Percentiles rank a stretch among this genome's conserved stretches.
Conservation (phyloP, 1,140 invertebrate species). For the Temnothorax curvispinosus region DNA sequence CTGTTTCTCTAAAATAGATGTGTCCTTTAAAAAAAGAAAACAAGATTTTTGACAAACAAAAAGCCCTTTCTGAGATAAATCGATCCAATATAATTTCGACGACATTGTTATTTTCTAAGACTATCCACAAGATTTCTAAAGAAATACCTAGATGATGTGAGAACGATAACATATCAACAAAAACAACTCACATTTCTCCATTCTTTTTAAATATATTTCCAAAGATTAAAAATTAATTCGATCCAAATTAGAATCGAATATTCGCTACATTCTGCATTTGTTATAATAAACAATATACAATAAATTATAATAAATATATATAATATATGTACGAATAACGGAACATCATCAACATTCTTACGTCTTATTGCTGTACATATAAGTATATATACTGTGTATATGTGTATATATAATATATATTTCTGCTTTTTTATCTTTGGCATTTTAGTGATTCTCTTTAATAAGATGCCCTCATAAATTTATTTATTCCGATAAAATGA, state of each 20-base stretch:
- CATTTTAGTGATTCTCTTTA: conserved; percentile 43
- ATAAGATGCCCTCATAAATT: conserved; percentile 6
- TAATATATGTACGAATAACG: conserved; percentile 16
- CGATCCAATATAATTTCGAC: neutral
- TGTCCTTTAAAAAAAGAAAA: neutral
- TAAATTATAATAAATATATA: conserved; percentile 28
- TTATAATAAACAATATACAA: conserved; percentile 12
- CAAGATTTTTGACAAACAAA: neutral
- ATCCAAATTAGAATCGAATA: neutral
- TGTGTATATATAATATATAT: conserved; percentile 32
- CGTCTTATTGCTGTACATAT: conserved; percentile 36
- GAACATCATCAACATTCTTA: conserved; percentile 13
- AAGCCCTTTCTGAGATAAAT: neutral
- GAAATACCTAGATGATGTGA: neutral
- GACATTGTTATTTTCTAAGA: neutral
- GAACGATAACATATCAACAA: neutral
- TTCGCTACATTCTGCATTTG: neutral
- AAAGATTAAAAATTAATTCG: conserved; percentile 1
- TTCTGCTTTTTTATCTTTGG: conserved; percentile 33
- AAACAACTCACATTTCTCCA: neutral
- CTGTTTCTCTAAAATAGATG: neutral
- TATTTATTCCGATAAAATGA: conserved; percentile 30
- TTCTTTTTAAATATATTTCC: neutral
- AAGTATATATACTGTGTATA: neutral
- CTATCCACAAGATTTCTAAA: neutral